Percentiles rank a stretch among this genome's conserved stretches.
These are phyloP conservation scores for Benitochromis conjunctus DNA, from an alignment of 2,113 vertebrate species.

Conservation along the genomic window DNA sequence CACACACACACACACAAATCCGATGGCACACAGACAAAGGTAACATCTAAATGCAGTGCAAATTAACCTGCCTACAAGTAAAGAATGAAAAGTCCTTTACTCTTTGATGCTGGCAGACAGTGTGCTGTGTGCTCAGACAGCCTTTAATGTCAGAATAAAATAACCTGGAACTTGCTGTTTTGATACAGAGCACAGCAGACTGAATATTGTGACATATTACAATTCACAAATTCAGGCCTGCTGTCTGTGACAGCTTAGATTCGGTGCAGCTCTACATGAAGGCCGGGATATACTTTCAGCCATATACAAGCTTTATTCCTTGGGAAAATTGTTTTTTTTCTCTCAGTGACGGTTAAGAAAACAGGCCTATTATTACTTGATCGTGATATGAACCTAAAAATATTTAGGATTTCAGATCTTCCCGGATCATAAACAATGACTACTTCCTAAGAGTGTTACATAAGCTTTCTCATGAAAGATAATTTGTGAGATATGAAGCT, in stretches of 20 bases:
- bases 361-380: background rate
- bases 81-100: background rate
- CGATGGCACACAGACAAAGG: background rate
- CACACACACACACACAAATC: background rate
- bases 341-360: background rate
- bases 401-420: background rate
- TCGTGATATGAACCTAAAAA: background rate
- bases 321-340: background rate
- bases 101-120: background rate
- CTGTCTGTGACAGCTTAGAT: background rate
- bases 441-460: background rate
- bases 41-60: background rate
- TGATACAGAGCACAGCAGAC: background rate
- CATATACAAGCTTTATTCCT: background rate
- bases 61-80: slow-evolving; percentile 7
- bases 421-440: background rate
- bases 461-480: background rate
- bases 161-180: background rate
- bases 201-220: background rate
- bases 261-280: background rate
- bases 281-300: background rate
- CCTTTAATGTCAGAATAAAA: slow-evolving; percentile 7
- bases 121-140: background rate
- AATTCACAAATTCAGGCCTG: background rate
- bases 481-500: background rate